Evolutionary conservation across 2,797 vertebrate genomes (phyloP), one percentile per base, ranked within the genome.

Genomic region (Chaunax sp.): DNA sequence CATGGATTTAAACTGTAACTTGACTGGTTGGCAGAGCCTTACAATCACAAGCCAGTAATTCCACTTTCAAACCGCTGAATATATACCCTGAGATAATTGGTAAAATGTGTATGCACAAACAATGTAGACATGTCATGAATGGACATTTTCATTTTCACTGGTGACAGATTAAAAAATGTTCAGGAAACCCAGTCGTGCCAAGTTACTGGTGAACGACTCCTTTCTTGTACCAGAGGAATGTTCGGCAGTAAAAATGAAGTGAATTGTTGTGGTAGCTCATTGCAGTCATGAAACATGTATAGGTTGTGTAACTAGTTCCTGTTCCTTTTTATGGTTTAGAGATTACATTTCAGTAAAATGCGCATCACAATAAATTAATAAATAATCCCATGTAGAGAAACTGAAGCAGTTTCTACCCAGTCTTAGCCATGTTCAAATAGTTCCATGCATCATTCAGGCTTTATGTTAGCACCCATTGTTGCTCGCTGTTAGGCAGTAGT

Each of bases 311-410:
- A 10, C 2, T 57, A 23, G 65, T 87, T 88, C 74, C 70, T 70
- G 66, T 91, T 91, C 78, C 70, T 76, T 68, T 86, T 86, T 68
- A 19, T 72, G 57, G 43, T 40, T 76, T 8, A 38, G 28, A 40
- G 6, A 23, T 38, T 50, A 53, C 3, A 12, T 19, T 20, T 22
- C 43, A 44, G 20, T 22, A 35, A 26, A 33, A 49, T 2, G 5
- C 1, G 5, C 1, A 9, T 14, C 51, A 14, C 8, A 0, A 14
- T 38, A 6, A 19, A 51, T n/a, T 41, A 51, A n/a, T 38, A 45
- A 52, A 9, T 14, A 35, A 44, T 46, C 0, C 2, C 19, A 14
- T 28, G 33, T 3, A 25, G 9, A 19, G 25, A 55, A 70, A 64
- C 57, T 1, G 62, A 59, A 58, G 14, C 16, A 3, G 22, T 26